A percentile compares a stretch with the other conserved stretches of the same genome.
These are phyloP conservation scores for Acanthiza pusilla DNA, from an alignment of 2,797 vertebrate genomes.

Conservation along the genomic window DNA sequence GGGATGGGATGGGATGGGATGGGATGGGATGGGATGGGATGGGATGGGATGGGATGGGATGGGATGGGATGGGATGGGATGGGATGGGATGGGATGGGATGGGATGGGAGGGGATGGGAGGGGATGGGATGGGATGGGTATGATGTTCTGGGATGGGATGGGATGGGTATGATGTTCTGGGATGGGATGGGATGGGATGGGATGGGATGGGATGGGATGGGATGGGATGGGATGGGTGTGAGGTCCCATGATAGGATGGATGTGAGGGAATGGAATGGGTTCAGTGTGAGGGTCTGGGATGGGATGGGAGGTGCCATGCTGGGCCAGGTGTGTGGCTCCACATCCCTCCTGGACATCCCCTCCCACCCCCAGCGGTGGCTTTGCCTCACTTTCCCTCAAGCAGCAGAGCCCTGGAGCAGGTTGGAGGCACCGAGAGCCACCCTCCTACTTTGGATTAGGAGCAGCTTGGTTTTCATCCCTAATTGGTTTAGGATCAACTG, in stretches of 20 bases:
- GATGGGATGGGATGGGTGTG: background rate
- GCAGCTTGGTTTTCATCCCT: background rate
- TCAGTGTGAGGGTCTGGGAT: background rate
- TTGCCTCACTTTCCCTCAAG: background rate
- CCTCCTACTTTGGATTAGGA: background rate
- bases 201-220: background rate
- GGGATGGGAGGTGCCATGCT: accelerated
- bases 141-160: background rate
- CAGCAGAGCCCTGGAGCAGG: background rate
- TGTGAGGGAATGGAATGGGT: background rate
- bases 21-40: background rate
- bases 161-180: too few relatives aligned
- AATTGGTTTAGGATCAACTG: background rate
- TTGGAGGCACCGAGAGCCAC: background rate
- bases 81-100: background rate
- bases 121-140: background rate
- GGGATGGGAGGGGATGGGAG: too few relatives aligned
- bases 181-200: background rate
- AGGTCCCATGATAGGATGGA: background rate
- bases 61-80: background rate
- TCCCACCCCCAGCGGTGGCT: accelerated
- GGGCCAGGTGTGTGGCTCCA: background rate
- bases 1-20: background rate
- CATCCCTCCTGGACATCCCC: background rate
- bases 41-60: background rate